These are phyloP conservation scores for Agriopis aurantiaria DNA, from an alignment of 2,888 invertebrate genomes.

Conservation along the genomic window DNA sequence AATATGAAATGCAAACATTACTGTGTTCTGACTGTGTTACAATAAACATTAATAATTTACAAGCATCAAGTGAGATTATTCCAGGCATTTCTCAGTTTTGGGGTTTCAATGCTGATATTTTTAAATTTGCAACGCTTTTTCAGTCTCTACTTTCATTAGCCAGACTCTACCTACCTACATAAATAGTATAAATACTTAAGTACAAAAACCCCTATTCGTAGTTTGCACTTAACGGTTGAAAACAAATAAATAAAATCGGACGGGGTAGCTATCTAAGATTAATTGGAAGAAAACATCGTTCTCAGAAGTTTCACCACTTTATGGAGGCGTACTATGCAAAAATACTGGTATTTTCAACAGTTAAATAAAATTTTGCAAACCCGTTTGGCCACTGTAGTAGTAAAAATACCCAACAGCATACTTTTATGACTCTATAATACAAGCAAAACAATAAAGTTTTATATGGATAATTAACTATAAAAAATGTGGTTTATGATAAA, in stretches of 20 bases:
- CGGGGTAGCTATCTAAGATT: constrained; percentile 8
- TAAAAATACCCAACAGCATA: constrained; percentile 2
- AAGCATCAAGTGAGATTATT: too few relatives aligned
- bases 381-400: constrained; percentile 4
- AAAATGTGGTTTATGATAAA: constrained; percentile 9
- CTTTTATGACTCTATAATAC: constrained; percentile 13
- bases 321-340: not conserved
- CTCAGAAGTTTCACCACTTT: not conserved
- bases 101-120: too few relatives aligned
- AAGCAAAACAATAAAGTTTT: constrained; percentile 13
- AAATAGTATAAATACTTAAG: not conserved
- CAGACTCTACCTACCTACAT: too few relatives aligned
- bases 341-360: not conserved
- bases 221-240: constrained; percentile 1
- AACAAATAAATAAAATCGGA: constrained; percentile 10
- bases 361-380: constrained; percentile 1
- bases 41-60: too few relatives aligned
- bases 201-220: not conserved
- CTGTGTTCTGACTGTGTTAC: too few relatives aligned
- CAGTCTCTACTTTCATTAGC: too few relatives aligned
- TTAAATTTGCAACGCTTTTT: too few relatives aligned
- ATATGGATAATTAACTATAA: constrained; percentile 7
- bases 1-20: too few relatives aligned
- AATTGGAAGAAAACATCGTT: constrained; percentile 23
- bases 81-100: too few relatives aligned